Evolutionary conservation across 1,140 invertebrate genomes (phyloP).

Genomic region (Drosophila auraria): DNA sequence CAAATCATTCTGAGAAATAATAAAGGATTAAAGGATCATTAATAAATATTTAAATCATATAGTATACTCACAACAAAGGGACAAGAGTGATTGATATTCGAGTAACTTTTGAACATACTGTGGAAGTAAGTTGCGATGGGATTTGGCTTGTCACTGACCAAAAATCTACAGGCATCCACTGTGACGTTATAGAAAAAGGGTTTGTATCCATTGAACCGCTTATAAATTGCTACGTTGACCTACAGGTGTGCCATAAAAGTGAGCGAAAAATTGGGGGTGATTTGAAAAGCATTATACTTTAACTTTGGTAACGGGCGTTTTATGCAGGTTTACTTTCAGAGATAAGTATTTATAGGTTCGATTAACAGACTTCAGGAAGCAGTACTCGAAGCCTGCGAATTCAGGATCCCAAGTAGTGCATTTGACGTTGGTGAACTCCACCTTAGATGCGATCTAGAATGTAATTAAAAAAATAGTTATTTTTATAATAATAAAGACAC

Average conservation of each 20-base stretch:
- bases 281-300: not conserved
- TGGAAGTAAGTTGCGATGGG: not conserved
- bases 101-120: not conserved
- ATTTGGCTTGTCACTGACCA: not conserved
- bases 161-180: not conserved
- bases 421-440: conserved; percentile 4
- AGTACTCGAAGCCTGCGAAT: conserved; percentile 2
- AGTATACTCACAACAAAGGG: not conserved
- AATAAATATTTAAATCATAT: not conserved
- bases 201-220: not conserved
- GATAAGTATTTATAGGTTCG: conserved; percentile 3
- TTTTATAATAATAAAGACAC: not conserved
- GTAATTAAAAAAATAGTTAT: not conserved
- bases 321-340: conserved; percentile 1
- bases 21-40: no score
- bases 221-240: not conserved
- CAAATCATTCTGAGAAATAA: not conserved
- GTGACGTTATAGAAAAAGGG: not conserved
- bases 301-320: not conserved
- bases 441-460: not conserved
- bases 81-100: conserved; percentile 4
- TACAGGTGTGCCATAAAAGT: no score
- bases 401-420: not conserved
- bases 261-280: no score
- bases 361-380: not conserved